Evolutionary conservation across 2,113 vertebrate species (phyloP).

Genomic region (Todiramphus saurophagus): DNA sequence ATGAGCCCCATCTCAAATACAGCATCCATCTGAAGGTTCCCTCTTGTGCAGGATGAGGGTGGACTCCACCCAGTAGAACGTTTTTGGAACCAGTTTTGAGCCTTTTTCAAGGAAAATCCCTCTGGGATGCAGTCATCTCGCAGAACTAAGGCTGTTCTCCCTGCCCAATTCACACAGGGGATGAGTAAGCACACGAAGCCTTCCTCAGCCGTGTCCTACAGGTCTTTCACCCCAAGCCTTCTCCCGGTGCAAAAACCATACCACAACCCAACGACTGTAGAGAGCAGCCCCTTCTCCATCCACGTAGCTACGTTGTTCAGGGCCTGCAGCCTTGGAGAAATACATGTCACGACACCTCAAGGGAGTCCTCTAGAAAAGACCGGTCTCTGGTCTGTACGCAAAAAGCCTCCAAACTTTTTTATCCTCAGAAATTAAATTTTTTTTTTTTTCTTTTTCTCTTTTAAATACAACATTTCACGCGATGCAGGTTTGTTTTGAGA

Average conservation of each 20-base stretch:
- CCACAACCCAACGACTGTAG: rapidly evolving
- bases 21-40: neutral
- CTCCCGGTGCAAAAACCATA: rapidly evolving
- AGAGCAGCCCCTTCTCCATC: neutral
- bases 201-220: neutral
- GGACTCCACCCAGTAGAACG: neutral
- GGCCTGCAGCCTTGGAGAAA: neutral
- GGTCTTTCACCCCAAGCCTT: neutral
- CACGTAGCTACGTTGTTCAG: rapidly evolving
- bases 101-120: neutral
- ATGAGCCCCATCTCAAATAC: neutral
- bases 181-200: neutral
- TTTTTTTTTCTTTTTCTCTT: neutral
- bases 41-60: neutral
- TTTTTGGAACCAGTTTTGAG: neutral
- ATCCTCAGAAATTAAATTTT: neutral
- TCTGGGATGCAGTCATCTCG: neutral
- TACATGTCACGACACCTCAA: rapidly evolving
- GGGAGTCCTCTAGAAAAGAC: neutral
- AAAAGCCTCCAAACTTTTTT: neutral
- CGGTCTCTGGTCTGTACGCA: neutral
- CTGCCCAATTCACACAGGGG: neutral
- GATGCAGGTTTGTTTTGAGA: neutral
- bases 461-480: neutral
- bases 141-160: neutral